Percentiles rank a stretch among this genome's conserved stretches.
Evolutionary conservation across 2,888 invertebrate species (phyloP).

Genomic region (Heliconius hortense): DNA sequence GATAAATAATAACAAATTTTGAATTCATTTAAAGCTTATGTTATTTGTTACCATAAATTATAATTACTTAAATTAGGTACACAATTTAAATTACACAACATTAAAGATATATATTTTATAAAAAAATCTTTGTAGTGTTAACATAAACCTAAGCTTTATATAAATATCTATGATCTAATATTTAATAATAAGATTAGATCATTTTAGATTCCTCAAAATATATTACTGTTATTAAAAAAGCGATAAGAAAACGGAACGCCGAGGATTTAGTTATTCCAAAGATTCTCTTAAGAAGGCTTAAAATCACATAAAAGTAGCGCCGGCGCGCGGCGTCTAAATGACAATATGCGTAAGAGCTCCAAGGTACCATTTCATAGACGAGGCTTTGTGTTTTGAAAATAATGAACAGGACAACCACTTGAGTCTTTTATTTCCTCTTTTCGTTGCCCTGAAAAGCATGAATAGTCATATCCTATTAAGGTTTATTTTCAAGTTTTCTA

Average conservation of each 20-base stretch:
- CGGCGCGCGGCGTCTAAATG: conserved; percentile 62
- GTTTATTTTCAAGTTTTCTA: conserved; percentile 58
- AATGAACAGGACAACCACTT: conserved; percentile 67
- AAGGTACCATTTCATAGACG: conserved; percentile 54
- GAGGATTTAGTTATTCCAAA: conserved; percentile 18
- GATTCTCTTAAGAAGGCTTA: conserved; percentile 27
- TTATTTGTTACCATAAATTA: background rate
- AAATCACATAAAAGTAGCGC: conserved; percentile 58
- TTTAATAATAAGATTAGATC: background rate
- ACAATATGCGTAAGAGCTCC: conserved; percentile 52
- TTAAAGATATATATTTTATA: too few species aligned
- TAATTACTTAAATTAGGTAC: too few species aligned
- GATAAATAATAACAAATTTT: conserved; percentile 48
- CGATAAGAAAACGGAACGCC: background rate
- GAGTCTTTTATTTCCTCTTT: conserved; percentile 68
- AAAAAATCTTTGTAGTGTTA: too few species aligned
- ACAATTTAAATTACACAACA: too few species aligned
- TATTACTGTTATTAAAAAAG: background rate
- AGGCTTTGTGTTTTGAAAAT: conserved; percentile 63
- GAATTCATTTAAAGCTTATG: conserved; percentile 45
- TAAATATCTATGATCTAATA: background rate
- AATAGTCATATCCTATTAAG: conserved; percentile 67
- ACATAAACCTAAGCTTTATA: background rate
- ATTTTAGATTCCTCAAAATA: background rate
- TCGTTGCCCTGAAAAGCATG: conserved; percentile 54